phyloP scores from a whole-genome alignment of 2,113 vertebrate species.

The Oceanites oceanicus region DNA sequence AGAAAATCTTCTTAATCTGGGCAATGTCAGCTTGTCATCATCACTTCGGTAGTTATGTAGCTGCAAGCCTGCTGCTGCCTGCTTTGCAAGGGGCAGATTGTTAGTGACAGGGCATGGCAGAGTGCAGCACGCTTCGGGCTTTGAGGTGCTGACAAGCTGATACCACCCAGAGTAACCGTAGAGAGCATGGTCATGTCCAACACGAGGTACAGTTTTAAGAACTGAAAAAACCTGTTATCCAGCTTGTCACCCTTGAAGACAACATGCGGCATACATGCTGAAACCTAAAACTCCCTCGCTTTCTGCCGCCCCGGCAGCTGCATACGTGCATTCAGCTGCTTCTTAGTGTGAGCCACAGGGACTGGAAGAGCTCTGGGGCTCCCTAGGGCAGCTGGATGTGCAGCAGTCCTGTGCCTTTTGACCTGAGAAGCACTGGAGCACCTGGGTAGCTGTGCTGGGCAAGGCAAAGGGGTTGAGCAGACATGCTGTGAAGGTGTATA shows the following conservation, averaged over 20 bases:
- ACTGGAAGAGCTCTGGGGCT: background rate
- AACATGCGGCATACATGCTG: background rate
- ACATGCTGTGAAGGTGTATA: background rate
- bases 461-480: background rate
- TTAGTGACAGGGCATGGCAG: background rate
- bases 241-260: background rate
- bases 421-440: background rate
- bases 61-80: background rate
- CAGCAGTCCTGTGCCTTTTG: background rate
- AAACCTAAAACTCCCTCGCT: background rate
- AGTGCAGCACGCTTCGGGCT: background rate
- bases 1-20: background rate
- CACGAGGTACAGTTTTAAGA: background rate
- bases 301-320: background rate
- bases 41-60: background rate
- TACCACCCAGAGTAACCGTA: background rate
- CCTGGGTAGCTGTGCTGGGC: background rate
- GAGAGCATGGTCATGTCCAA: background rate
- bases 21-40: background rate
- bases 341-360: background rate
- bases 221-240: background rate
- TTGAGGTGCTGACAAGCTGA: background rate
- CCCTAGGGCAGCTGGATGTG: background rate
- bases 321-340: background rate
- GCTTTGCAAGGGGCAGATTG: background rate